phyloP scores from a whole-genome alignment of 2,888 invertebrate genomes.

The Pollenia griseotomentosa region DNA sequence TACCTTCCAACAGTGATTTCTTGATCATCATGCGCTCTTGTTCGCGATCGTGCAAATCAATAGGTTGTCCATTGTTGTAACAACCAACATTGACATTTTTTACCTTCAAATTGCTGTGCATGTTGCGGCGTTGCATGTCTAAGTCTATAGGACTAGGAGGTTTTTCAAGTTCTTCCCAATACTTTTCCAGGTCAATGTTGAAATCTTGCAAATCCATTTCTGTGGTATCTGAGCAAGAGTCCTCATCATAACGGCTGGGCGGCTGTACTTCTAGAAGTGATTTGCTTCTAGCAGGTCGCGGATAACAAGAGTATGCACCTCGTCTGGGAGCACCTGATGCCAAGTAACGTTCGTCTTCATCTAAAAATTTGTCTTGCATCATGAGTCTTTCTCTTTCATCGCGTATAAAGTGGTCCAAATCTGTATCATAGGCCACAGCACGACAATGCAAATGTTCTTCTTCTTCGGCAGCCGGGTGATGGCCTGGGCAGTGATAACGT shows the following conservation, averaged over 20 bases:
- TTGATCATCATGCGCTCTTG: conserved; percentile 84
- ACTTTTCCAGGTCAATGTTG: conserved; percentile 84
- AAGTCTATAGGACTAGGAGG: conserved; percentile 83
- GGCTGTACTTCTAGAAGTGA: conserved; percentile 83
- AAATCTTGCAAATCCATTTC: conserved; percentile 84
- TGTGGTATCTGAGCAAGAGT: conserved; percentile 83
- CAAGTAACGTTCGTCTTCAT: conserved; percentile 82
- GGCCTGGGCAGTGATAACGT: conserved; percentile 79
- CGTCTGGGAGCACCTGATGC: conserved; percentile 75
- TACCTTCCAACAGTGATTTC: conserved; percentile 83
- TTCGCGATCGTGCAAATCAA: conserved; percentile 82
- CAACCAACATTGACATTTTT: conserved; percentile 83
- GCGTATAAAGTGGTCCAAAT: conserved; percentile 82
- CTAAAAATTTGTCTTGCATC: conserved; percentile 83
- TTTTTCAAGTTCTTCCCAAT: conserved; percentile 84
- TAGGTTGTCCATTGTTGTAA: conserved; percentile 83
- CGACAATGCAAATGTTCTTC: conserved; percentile 82
- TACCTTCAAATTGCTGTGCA: conserved; percentile 83
- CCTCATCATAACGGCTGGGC: conserved; percentile 82
- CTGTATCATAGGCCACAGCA: conserved; percentile 79
- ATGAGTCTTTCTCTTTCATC: conserved; percentile 82
- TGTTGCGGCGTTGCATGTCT: conserved; percentile 83
- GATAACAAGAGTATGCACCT: conserved; percentile 71
- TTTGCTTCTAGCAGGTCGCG: conserved; percentile 81
- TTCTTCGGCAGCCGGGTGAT: conserved; percentile 82